These are phyloP conservation scores for Esox niger DNA, from an alignment of 2,113 vertebrate species.

Conservation along the genomic window DNA sequence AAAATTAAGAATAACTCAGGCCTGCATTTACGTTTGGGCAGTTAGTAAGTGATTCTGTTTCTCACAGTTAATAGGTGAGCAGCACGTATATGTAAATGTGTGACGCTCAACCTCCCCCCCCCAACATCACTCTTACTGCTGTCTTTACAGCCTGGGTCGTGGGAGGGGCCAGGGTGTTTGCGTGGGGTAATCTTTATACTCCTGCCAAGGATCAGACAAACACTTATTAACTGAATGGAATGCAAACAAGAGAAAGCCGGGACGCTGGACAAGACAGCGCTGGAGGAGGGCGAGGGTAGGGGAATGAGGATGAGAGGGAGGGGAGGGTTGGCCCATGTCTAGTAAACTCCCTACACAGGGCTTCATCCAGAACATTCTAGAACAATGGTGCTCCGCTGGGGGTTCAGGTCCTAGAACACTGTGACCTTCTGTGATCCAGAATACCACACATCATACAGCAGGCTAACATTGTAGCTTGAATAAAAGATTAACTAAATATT, in stretches of 20 bases:
- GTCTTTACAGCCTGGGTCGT: constrained; percentile 39
- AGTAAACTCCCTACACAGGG: constrained; percentile 32
- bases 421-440: constrained; percentile 31
- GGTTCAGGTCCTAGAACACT: constrained; percentile 17
- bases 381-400: constrained; percentile 32
- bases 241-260: constrained; percentile 69
- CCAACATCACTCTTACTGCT: constrained; percentile 34
- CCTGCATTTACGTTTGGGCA: too few relatives aligned
- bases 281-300: constrained; percentile 5
- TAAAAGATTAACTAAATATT: too few relatives aligned
- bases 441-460: background rate
- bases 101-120: constrained; percentile 17
- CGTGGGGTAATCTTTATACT: constrained; percentile 54
- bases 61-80: constrained; percentile 36
- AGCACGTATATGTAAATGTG: constrained; percentile 38
- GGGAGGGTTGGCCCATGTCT: constrained; percentile 21
- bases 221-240: constrained; percentile 82
- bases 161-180: constrained; percentile 31
- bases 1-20: too few relatives aligned
- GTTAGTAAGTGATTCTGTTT: constrained; percentile 30
- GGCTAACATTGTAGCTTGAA: too few relatives aligned
- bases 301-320: background rate
- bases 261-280: constrained; percentile 33
- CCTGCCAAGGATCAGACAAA: constrained; percentile 64
- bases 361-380: constrained; percentile 38